Evolutionary conservation across 2,888 invertebrate species (phyloP).

Genomic region (Fissipunctia ypsillon): DNA sequence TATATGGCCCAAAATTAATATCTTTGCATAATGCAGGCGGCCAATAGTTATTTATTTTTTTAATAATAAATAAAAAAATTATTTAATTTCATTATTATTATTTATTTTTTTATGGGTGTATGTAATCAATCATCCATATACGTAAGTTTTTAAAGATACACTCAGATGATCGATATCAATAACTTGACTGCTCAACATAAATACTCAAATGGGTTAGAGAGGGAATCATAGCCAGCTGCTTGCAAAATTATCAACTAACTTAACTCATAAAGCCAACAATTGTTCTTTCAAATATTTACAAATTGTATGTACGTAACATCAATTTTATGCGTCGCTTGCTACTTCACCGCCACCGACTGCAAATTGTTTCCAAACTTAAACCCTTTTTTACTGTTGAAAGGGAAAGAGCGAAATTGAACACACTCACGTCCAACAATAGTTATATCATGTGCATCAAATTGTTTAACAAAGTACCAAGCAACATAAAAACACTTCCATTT

Average conservation of each 20-base stretch:
- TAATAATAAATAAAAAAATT: no score
- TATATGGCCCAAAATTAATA: not conserved
- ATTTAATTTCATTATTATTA: no score
- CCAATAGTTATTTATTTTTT: no score
- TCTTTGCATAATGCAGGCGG: not conserved
- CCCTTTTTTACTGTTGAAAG: conserved; percentile 18
- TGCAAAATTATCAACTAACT: not conserved
- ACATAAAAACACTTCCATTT: no score
- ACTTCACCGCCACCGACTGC: conserved; percentile 1
- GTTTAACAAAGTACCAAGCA: no score
- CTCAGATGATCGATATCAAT: not conserved
- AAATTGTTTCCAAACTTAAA: not conserved
- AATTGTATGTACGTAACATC: conserved; percentile 6
- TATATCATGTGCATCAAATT: no score
- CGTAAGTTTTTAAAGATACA: not conserved
- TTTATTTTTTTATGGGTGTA: no score
- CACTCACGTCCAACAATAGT: no score
- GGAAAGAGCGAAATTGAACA: not conserved
- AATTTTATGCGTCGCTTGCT: conserved; percentile 32
- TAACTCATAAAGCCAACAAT: not conserved
- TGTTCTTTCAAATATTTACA: not conserved
- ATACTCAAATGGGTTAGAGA: not conserved
- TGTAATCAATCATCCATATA: no score
- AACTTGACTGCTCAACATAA: not conserved
- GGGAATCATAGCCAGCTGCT: not conserved